Percentiles rank a stretch among this genome's conserved stretches.
These are phyloP conservation scores for Drosophila quasianomalipes DNA, from an alignment of 2,888 invertebrate genomes.

Conservation along the genomic window DNA sequence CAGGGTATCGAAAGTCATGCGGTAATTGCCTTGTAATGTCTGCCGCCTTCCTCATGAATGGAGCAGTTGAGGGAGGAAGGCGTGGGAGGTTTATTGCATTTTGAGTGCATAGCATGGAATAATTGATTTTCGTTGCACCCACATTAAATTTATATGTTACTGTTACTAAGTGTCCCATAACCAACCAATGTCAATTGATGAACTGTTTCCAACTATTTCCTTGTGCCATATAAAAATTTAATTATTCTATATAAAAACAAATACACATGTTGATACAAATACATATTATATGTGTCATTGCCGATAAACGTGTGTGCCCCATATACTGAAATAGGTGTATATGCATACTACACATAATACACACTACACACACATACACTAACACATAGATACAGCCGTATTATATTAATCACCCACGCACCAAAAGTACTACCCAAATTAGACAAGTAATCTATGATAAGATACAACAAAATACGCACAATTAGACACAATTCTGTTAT, in stretches of 20 bases:
- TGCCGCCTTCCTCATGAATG: slow-evolving; percentile 27
- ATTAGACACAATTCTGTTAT: slow-evolving; percentile 31
- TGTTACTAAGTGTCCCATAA: slow-evolving; percentile 15
- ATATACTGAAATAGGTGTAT: not conserved
- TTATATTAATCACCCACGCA: slow-evolving; percentile 46
- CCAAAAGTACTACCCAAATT: slow-evolving; percentile 35
- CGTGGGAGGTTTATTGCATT: slow-evolving; percentile 8
- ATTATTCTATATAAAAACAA: slow-evolving; percentile 19
- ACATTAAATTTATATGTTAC: not conserved
- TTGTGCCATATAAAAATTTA: not conserved
- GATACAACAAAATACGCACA: slow-evolving; percentile 30
- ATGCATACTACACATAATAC: not conserved
- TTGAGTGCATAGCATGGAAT: slow-evolving; percentile 41
- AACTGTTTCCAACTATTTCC: slow-evolving; percentile 5
- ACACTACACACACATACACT: no score
- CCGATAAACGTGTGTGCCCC: slow-evolving; percentile 29
- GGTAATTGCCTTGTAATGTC: slow-evolving; percentile 35
- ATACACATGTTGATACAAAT: slow-evolving; percentile 41
- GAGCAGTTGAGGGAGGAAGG: not conserved
- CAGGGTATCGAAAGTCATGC: slow-evolving; percentile 40
- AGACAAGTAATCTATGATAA: slow-evolving; percentile 47
- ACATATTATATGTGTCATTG: slow-evolving; percentile 48
- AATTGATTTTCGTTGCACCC: slow-evolving; percentile 45
- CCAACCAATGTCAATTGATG: slow-evolving; percentile 50
- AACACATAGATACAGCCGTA: slow-evolving; percentile 4